Percentiles rank a stretch among this genome's conserved stretches.
These are phyloP conservation scores for Drosophila niveifrons DNA, from an alignment of 2,888 invertebrate genomes.

Conservation along the genomic window DNA sequence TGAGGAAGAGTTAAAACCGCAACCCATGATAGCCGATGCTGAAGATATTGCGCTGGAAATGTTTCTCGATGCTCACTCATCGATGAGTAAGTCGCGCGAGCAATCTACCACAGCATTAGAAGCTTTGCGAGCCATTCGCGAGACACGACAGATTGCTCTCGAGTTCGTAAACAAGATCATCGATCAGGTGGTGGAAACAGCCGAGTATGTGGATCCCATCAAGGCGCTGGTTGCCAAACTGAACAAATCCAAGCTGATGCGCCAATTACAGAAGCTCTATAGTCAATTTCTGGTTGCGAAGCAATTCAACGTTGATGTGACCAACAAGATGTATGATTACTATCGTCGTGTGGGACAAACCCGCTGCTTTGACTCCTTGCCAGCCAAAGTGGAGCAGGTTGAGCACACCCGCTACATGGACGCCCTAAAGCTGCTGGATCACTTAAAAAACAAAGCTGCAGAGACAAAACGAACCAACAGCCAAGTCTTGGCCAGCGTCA, in stretches of 20 bases:
- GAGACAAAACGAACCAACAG: constrained; percentile 17
- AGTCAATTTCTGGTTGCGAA: not conserved
- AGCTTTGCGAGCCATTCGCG: rapidly evolving
- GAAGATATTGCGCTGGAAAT: constrained; percentile 21
- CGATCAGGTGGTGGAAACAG: constrained; percentile 28
- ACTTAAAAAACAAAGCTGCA: constrained; percentile 4
- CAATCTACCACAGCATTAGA: constrained; percentile 22
- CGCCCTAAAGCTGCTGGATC: constrained; percentile 23
- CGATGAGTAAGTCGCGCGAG: rapidly evolving
- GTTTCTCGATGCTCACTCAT: not conserved
- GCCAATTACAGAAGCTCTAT: not conserved
- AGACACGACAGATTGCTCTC: constrained; percentile 19
- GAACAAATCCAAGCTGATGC: constrained; percentile 36
- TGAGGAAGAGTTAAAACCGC: not conserved
- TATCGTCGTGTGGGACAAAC: constrained; percentile 38
- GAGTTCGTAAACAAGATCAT: constrained; percentile 24
- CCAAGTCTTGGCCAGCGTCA: constrained; percentile 17
- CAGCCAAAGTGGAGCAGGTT: rapidly evolving
- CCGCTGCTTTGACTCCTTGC: constrained; percentile 21
- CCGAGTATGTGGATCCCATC: constrained; percentile 38
- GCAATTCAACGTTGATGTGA: constrained; percentile 15
- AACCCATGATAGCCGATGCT: not conserved
- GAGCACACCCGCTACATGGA: constrained; percentile 33
- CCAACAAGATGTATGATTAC: constrained; percentile 41
- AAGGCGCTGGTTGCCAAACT: constrained; percentile 2